Evolutionary conservation across 2,888 invertebrate genomes (phyloP).

Genomic region (Rapana venosa): DNA sequence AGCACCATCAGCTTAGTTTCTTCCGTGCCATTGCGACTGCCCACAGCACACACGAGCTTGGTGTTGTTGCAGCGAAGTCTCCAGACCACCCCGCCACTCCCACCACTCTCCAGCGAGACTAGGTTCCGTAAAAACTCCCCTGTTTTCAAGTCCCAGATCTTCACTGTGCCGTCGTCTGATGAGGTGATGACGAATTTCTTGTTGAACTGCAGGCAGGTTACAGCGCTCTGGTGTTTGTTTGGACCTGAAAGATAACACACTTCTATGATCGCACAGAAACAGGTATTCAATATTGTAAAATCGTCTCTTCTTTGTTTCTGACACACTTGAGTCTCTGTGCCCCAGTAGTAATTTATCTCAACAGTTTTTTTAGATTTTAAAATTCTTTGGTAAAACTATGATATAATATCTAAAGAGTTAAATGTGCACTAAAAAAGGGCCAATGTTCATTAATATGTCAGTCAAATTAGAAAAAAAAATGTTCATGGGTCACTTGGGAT

Average conservation of each 20-base stretch:
- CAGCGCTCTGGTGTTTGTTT: slow-evolving; percentile 98
- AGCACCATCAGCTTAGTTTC: slow-evolving; percentile 98
- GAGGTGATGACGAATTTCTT: slow-evolving; percentile 99
- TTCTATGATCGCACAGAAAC: neutral
- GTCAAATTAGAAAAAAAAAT: too few species aligned
- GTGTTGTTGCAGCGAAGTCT: slow-evolving; percentile 96
- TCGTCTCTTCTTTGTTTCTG: too few species aligned
- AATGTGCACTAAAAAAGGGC: too few species aligned
- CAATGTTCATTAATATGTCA: too few species aligned
- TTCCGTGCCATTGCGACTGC: slow-evolving; percentile 98
- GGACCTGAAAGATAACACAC: slow-evolving; percentile 83
- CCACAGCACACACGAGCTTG: slow-evolving; percentile 98
- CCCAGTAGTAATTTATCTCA: too few species aligned
- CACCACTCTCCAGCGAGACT: slow-evolving; percentile 94
- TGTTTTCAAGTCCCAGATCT: slow-evolving; percentile 98
- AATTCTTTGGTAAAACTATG: too few species aligned
- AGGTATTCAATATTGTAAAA: too few species aligned
- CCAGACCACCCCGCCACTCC: slow-evolving; percentile 99
- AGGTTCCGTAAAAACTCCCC: slow-evolving; percentile 96
- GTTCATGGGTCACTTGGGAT: too few species aligned
- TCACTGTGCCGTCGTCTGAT: slow-evolving; percentile 99
- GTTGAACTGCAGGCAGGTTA: slow-evolving; percentile 96
- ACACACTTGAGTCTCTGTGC: too few species aligned
- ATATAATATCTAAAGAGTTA: too few species aligned
- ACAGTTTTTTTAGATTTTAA: too few species aligned